Base-by-base conservation (phyloP, 2,888 invertebrate species). In the Drosophila lutescens region DNA sequence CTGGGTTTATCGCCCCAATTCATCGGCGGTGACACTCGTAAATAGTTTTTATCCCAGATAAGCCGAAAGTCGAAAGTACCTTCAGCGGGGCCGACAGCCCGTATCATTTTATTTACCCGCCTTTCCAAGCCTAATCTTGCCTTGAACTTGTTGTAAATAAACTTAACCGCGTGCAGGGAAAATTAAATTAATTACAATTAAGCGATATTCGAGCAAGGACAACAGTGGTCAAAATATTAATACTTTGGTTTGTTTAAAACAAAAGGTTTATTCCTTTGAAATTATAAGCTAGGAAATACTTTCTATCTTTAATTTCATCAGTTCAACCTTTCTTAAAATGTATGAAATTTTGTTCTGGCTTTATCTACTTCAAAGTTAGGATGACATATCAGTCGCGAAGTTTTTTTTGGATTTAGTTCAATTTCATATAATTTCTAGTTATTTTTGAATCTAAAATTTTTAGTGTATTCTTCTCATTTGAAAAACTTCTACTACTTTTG, bases 11-110 rank as follows among this genome's bases (percentile, higher is more conserved):
- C 54, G 20, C 34, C 32, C 61, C 71, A 43, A 61, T 41, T 26
- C 41, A 17, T 20, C 12, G 65, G 43, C 9, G 65, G 43, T n/a
- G 38, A 49, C 63, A 63, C 49, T 70, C 70, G 59, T 68, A 68
- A 68, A 68, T 70, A 50, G 59, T 68, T 70, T 43, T 58, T 62
- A 63, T 63, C 62, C 62, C 63, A 49, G 62, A 63, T 63, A 63
- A 62, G 20, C 13, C 30, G 30, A 7, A 30, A 8, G 5, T 41
- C 23, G 9, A 41, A 23, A 7, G 32, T n/a, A n/a, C 54, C 54
- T 43, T 55, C 30, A 36, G 6, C 41, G 13, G 23, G 7, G 32
- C 36, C 51, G 36, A 20, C 36, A 23, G 20, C 20, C n/a, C 20
- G 12, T 32, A 30, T 17, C n/a, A 26, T 20, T 26, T n/a, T 54